phyloP scores from a whole-genome alignment of 2,888 invertebrate species.

The Tenthredo distinguenda region DNA sequence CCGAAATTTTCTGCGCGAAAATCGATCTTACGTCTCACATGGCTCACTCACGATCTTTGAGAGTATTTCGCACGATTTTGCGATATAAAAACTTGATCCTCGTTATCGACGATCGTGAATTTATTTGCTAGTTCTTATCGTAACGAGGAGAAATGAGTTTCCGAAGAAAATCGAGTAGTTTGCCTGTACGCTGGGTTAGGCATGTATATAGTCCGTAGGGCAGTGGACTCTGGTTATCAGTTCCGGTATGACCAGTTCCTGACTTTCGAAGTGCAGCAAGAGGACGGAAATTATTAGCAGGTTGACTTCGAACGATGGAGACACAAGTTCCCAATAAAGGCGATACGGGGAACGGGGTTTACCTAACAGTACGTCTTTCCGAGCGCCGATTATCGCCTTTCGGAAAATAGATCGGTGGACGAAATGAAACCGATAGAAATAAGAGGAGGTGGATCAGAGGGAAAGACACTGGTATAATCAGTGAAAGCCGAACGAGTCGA shows the following conservation, averaged over 20 bases:
- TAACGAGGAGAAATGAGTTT: not conserved
- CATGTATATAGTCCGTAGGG: constrained; percentile 5
- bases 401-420: not conserved
- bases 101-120: not conserved
- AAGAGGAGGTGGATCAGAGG: not conserved
- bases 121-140: not conserved
- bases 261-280: not conserved
- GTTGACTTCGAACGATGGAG: not conserved
- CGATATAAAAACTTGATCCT: not conserved
- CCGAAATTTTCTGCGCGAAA: no score
- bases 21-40: no score
- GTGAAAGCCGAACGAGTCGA: constrained; percentile 11
- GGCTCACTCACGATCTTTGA: no score
- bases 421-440: not conserved
- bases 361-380: not conserved
- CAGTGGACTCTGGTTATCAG: constrained; percentile 35
- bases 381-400: not conserved
- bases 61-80: not conserved
- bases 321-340: not conserved
- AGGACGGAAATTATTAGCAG: not conserved
- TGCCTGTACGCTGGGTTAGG: not conserved
- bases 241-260: constrained; percentile 23
- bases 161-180: not conserved
- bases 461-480: not conserved
- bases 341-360: not conserved